These are phyloP conservation scores for Muntiacus reevesi DNA, from an alignment of 2,113 vertebrate species.

Conservation along the genomic window DNA sequence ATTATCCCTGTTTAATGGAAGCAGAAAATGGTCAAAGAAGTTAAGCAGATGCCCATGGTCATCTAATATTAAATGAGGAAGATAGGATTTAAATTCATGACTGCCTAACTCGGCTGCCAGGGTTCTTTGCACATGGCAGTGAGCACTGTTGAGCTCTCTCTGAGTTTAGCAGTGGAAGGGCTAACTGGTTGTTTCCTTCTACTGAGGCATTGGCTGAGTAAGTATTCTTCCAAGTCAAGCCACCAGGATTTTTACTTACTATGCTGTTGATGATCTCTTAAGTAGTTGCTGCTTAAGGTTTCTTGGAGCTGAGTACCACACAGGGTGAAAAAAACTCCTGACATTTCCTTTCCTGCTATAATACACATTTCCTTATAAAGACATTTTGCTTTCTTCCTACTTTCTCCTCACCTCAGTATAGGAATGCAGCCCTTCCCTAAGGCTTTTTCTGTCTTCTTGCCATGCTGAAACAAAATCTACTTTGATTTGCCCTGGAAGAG, in stretches of 20 bases:
- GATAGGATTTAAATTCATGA: not conserved
- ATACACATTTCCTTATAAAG: not conserved
- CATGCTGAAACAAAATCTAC: not conserved
- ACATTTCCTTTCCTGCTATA: constrained; percentile 19
- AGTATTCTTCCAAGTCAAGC: constrained; percentile 7
- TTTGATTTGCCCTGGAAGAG: constrained; percentile 13
- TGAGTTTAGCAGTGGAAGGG: constrained; percentile 28
- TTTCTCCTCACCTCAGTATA: constrained; percentile 6
- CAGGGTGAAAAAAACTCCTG: not conserved
- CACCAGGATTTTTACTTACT: not conserved
- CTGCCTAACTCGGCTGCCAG: not conserved
- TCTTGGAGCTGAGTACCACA: not conserved
- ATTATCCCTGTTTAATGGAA: constrained; percentile 2
- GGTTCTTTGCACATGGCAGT: constrained; percentile 5
- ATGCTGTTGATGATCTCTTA: not conserved
- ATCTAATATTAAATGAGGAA: not conserved
- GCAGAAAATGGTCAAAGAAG: not conserved
- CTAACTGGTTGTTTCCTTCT: constrained; percentile 9
- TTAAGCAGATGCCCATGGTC: not conserved
- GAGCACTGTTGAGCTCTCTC: not conserved
- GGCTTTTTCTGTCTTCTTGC: not conserved
- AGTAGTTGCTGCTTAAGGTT: constrained; percentile 15
- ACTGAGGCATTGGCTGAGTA: constrained; percentile 22
- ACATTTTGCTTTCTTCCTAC: not conserved
- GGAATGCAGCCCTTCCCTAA: not conserved